Percentiles rank a stretch among this genome's conserved stretches.
Evolutionary conservation across 2,113 vertebrate genomes (phyloP).

Genomic region (Oceanites oceanicus): DNA sequence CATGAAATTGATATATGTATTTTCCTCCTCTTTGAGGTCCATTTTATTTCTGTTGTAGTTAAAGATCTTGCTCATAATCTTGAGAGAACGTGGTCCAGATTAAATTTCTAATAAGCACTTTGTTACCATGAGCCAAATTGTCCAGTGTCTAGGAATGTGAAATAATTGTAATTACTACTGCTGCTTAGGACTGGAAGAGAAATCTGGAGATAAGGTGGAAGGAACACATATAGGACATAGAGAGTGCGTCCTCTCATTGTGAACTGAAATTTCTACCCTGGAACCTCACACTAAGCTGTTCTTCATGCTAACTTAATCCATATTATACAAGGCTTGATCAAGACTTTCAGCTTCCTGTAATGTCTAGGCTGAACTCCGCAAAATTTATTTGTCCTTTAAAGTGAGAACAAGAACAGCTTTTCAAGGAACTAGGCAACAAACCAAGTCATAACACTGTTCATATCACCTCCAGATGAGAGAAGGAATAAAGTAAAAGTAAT

Average conservation of each 20-base stretch:
- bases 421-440: background rate
- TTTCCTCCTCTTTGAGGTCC: background rate
- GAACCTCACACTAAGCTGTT: background rate
- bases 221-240: background rate
- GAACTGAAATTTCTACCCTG: background rate
- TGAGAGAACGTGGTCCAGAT: background rate
- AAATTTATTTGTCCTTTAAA: background rate
- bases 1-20: background rate
- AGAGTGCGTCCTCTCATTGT: background rate
- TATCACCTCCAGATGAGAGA: background rate
- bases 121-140: background rate
- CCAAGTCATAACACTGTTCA: background rate
- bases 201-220: background rate
- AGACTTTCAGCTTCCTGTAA: background rate
- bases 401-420: background rate
- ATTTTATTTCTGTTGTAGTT: background rate
- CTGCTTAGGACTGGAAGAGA: background rate
- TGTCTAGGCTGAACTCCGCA: background rate
- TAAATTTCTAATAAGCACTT: background rate
- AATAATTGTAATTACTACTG: background rate
- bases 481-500: background rate
- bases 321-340: background rate
- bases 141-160: background rate
- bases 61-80: background rate
- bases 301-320: background rate